Conservation (phyloP, 2,888 invertebrate species). For the Tupiocoris notatus region DNA sequence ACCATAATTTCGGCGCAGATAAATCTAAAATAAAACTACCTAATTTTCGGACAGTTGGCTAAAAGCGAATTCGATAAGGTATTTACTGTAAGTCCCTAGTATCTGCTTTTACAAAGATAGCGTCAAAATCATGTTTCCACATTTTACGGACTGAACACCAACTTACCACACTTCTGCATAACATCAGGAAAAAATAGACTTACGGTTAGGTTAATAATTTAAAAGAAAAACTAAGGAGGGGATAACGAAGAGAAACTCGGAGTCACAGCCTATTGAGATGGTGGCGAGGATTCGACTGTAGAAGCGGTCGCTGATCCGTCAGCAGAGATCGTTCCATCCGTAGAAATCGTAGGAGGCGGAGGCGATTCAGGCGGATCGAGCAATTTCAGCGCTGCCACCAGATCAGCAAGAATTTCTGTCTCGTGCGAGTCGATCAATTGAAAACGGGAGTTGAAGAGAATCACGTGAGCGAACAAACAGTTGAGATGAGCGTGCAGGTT, state of each 20-base stretch:
- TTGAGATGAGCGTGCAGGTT: conserved; percentile 95
- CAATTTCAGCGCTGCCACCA: conserved; percentile 73
- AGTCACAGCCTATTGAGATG: conserved; percentile 41
- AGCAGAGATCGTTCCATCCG: too few species aligned
- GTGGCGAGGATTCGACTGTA: conserved; percentile 11
- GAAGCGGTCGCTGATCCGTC: not conserved
- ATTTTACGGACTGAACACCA: too few species aligned
- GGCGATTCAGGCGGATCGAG: conserved; percentile 46
- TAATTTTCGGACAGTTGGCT: too few species aligned
- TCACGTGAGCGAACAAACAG: conserved; percentile 95
- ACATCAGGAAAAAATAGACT: too few species aligned
- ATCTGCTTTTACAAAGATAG: too few species aligned
- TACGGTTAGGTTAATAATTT: too few species aligned
- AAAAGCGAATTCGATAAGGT: too few species aligned
- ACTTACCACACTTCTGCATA: too few species aligned
- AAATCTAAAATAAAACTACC: too few species aligned
- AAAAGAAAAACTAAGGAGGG: not conserved
- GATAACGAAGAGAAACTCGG: not conserved
- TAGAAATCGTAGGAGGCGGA: conserved; percentile 17
- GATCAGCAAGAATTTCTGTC: conserved; percentile 89
- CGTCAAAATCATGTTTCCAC: too few species aligned
- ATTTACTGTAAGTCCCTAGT: too few species aligned
- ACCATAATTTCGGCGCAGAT: too few species aligned
- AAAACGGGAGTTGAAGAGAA: conserved; percentile 80
- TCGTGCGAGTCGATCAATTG: conserved; percentile 92